Evolutionary conservation across 2,888 invertebrate genomes (phyloP).

Genomic region (Myathropa florea): DNA sequence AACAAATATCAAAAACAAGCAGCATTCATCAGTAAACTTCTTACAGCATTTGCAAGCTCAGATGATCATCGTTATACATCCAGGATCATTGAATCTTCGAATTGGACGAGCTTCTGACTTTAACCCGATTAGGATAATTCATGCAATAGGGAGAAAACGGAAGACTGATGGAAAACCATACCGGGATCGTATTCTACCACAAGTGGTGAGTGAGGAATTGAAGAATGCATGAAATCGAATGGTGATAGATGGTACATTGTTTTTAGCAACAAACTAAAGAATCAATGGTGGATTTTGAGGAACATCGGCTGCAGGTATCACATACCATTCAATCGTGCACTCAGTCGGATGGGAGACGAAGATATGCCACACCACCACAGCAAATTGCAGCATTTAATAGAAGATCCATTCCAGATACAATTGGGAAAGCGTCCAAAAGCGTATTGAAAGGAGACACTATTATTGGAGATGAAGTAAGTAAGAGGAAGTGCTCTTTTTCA

Average conservation of each 20-base stretch:
- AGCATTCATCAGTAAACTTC: background rate
- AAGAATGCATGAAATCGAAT: background rate
- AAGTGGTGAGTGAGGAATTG: constrained; percentile 75
- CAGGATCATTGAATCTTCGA: constrained; percentile 93
- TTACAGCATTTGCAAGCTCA: constrained; percentile 88
- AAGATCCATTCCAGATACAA: constrained; percentile 87
- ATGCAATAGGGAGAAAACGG: constrained; percentile 81
- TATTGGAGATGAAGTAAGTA: constrained; percentile 87
- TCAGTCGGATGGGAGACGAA: constrained; percentile 89
- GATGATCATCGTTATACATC: constrained; percentile 95
- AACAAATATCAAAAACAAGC: background rate
- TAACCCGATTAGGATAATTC: constrained; percentile 91
- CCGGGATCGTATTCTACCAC: constrained; percentile 85
- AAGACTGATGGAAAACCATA: constrained; percentile 82
- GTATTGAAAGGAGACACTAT: constrained; percentile 86
- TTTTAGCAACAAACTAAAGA: constrained; percentile 82
- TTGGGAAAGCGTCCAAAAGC: constrained; percentile 82
- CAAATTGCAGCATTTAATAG: constrained; percentile 94
- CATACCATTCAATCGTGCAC: constrained; percentile 92
- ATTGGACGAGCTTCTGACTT: constrained; percentile 95
- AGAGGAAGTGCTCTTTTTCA: too few relatives aligned
- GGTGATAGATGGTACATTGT: background rate
- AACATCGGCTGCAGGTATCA: constrained; percentile 90
- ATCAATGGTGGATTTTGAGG: constrained; percentile 89
- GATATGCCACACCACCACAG: constrained; percentile 93